Evolutionary conservation across 1,140 invertebrate genomes (phyloP).

Genomic region (Diuraphis noxia): DNA sequence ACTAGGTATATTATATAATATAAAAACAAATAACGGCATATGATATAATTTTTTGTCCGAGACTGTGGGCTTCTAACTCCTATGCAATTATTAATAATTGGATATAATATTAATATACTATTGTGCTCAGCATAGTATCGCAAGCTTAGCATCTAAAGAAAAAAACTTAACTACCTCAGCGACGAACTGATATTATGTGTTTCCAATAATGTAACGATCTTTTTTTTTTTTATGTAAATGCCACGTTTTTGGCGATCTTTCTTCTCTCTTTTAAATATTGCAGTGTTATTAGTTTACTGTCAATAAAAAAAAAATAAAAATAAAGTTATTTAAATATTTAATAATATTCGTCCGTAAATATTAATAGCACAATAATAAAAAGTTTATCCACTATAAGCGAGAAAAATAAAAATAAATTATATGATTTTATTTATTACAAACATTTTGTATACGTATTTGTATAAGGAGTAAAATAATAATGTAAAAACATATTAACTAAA

Average conservation of each 20-base stretch:
- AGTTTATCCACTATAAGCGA: not conserved
- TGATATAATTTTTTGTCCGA: not conserved
- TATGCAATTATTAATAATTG: not conserved
- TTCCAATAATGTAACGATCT: not conserved
- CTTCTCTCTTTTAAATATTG: not conserved
- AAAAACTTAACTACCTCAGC: not conserved
- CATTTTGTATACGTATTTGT: not conserved
- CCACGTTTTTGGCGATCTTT: not conserved
- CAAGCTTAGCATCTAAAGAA: not conserved
- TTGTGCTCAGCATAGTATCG: too few relatives aligned
- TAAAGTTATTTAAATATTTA: conserved; percentile 11
- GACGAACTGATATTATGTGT: not conserved
- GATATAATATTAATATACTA: not conserved
- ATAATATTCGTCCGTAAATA: not conserved
- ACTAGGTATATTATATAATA: too few relatives aligned
- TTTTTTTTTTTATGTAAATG: not conserved
- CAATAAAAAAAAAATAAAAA: not conserved
- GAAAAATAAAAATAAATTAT: not conserved
- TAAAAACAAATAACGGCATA: not conserved
- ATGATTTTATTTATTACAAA: not conserved
- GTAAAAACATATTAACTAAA: not conserved
- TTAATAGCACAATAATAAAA: conserved; percentile 3
- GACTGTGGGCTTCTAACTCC: too few relatives aligned
- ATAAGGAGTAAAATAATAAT: not conserved
- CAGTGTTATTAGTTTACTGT: not conserved